Base-by-base conservation (phyloP, 1,140 invertebrate species). In the Apis laboriosa region DNA sequence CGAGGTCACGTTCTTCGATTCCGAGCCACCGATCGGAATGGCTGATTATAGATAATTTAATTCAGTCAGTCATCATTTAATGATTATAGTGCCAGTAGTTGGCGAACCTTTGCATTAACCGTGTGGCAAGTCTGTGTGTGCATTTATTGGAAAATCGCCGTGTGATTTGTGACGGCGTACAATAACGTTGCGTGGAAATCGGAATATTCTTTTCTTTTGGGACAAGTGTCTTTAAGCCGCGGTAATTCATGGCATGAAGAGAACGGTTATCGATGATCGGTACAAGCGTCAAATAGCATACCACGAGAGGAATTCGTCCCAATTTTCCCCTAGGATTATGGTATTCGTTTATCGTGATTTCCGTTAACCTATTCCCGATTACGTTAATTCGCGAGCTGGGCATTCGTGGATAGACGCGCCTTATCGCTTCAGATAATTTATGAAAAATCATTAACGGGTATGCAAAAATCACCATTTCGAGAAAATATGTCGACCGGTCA, bases 11-110 rank as follows among this genome's bases (percentile, higher is more conserved):
- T 90, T 91, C 80, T 63, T 63, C 84, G 67, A 87, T 86, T 78
- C 78, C 58, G 74, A 85, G 84, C 84, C 85, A 84, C 87, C 84
- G 90, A 90, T 88, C 85, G 86, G 53, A 28, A 58, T 77, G 68
- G 51, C 78, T 87, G 91, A 92, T 93, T 92, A 91, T 80, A 81
- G 91, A 90, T 93, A 92, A 94, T 93, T 92, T 92, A 92, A 93
- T 92, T 93, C 92, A 93, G 90, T 92, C 90, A 89, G 90, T 91
- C 82, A 87, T 92, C 88, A 71, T 89, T 80, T 92, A 91, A 90
- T 87, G 91, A 92, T 93, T 92, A 92, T 86, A 88, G 87, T 85
- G 90, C 72, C 56, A 70, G 82, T 2, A 17, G 76, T 21, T 68
- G 24, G 15, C 55, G 24, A 49, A 51, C 66, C 58, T 74, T 55